Evolutionary conservation across 2,888 invertebrate genomes (phyloP), one percentile per base, ranked within the genome.

Genomic region (Oconnorella tubifera): DNA sequence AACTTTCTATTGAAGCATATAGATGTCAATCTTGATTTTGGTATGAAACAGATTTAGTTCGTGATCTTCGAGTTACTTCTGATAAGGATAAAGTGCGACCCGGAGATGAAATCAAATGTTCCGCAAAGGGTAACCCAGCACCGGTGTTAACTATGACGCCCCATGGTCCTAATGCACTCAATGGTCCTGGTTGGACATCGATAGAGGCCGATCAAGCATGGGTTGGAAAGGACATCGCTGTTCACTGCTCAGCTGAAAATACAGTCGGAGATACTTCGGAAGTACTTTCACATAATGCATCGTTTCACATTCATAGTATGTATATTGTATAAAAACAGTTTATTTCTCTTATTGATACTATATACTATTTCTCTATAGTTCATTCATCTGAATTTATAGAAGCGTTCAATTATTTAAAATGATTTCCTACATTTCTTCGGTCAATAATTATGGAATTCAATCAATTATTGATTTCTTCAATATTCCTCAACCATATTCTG

Each of bases 121-220:
- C 31, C 1, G 63, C 63, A 3, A 29, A 50, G 14, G 63, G 63
- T 2, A 59, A 63, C 59, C 73, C 57, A 72, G 72, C 19, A 76
- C 67, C 14, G 89, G 89, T 74, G 86, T 28, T 60, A 10, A 50
- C 60, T n/a, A 29, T 60, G 14, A 25, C 28, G 27, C 60, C 60
- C 19, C 10, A 31, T 23, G n/a, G 28, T 28, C 60, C 60, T 25
- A 23, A 32, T 2, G 49, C 23, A 6, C 19, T 23, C 3, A n/a
- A 2, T 19, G 60, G 60, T 10, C 60, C 4, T 32, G 60, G 60
- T 4, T 60, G 51, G 60, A 49, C 10, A 51, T n/a, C 60, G 0
- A n/a, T 60, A 28, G 28, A 31, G 29, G n/a, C 50, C 6, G 50
- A 28, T 1, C 28, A 23, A 23, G 50, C 29, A 23, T 60, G 48